Conservation (phyloP, 2,113 vertebrate genomes). For the Poeciliopsis retropinna region DNA sequence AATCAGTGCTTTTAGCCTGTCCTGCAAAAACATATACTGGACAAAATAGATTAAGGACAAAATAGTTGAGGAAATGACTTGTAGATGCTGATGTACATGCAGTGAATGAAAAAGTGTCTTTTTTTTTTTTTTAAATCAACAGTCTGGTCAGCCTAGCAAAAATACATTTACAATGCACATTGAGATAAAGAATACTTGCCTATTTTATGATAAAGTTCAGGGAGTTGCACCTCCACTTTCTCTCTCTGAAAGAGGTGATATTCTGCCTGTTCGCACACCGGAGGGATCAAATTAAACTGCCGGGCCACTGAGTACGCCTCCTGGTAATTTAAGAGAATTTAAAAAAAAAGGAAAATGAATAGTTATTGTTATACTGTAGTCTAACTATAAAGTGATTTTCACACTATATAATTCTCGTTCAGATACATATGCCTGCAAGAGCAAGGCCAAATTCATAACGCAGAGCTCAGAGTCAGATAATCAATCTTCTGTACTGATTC, state of each 20-base stretch:
- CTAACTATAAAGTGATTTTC: background rate
- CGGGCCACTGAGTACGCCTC: constrained; percentile 97
- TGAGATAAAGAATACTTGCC: constrained; percentile 77
- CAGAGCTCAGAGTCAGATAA: constrained; percentile 13
- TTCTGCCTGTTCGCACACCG: constrained; percentile 96
- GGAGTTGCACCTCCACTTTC: constrained; percentile 97
- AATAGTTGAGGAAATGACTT: background rate
- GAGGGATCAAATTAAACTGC: constrained; percentile 98
- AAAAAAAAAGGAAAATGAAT: background rate
- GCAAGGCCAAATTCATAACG: constrained; percentile 25
- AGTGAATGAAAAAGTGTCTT: background rate
- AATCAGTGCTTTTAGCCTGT: background rate
- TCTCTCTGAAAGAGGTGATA: constrained; percentile 98
- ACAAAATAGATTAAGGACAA: background rate
- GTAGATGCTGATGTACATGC: background rate
- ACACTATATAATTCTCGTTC: background rate
- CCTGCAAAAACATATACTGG: background rate
- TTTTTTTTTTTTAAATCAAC: background rate
- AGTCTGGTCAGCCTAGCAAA: background rate
- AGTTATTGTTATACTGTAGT: background rate
- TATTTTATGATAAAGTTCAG: constrained; percentile 97
- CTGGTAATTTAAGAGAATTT: constrained; percentile 67
- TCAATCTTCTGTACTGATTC: constrained; percentile 44
- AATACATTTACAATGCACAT: background rate
- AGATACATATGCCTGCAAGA: constrained; percentile 1